Conservation (phyloP, 2,113 vertebrate genomes). For the Gambusia affinis region DNA sequence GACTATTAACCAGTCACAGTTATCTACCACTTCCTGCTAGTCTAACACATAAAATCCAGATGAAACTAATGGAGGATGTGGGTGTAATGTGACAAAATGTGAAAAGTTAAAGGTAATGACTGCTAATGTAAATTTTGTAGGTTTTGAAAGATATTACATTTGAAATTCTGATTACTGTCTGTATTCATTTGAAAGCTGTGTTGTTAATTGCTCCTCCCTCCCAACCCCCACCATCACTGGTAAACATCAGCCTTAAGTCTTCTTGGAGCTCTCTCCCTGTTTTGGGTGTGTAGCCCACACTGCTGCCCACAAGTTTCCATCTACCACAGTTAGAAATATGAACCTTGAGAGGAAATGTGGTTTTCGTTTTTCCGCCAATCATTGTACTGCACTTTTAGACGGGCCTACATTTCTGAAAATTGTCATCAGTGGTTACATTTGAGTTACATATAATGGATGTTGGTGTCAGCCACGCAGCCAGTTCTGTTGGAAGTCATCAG, state of each 20-base stretch:
- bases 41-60: not conserved
- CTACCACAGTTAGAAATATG: not conserved
- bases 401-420: not conserved
- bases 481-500: not conserved
- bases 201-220: not conserved
- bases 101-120: no score
- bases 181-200: conserved; percentile 1
- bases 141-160: not conserved
- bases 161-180: conserved; percentile 6
- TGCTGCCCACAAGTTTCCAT: not conserved
- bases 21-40: not conserved
- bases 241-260: not conserved
- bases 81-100: no score
- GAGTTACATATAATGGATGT: not conserved
- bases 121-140: not conserved
- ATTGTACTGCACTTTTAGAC: not conserved
- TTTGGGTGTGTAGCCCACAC: not conserved
- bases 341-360: not conserved
- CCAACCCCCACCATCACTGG: not conserved
- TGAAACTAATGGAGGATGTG: no score
- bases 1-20: not conserved
- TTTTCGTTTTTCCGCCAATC: not conserved
- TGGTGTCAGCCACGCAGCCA: not conserved
- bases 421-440: not conserved
- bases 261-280: not conserved